A percentile compares a stretch with the other conserved stretches of the same genome.
Conservation (phyloP, 2,113 vertebrate genomes). For the Dipodomys ordii region DNA sequence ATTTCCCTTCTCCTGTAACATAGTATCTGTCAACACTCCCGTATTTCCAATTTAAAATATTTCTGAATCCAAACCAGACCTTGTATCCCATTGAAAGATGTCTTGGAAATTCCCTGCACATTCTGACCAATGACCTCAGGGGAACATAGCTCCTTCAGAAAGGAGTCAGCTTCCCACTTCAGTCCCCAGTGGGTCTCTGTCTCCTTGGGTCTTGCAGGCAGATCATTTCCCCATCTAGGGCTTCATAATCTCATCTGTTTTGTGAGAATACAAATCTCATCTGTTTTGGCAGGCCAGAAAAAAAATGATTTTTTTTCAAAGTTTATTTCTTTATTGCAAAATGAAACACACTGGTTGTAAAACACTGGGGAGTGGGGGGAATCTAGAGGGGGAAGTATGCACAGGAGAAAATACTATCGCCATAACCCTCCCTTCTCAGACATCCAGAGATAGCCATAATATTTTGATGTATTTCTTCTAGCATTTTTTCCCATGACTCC, state of each 20-base stretch:
- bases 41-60: neutral
- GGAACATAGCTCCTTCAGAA: neutral
- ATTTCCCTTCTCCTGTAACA: neutral
- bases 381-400: conserved; percentile 14
- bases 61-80: neutral
- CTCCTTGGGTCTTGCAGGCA: neutral
- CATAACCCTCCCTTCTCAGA: conserved; percentile 58
- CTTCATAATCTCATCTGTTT: conserved; percentile 2
- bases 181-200: neutral
- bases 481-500: conserved; percentile 66
- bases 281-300: neutral
- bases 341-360: conserved; percentile 64
- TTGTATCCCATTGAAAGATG: accelerated
- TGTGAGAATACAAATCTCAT: neutral
- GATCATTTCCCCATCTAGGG: neutral
- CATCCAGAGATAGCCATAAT: conserved; percentile 68
- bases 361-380: conserved; percentile 58
- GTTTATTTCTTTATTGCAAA: conserved; percentile 64
- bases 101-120: neutral
- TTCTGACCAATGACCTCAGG: neutral
- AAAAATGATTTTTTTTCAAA: neutral
- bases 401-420: conserved; percentile 61
- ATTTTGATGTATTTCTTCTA: conserved; percentile 75
- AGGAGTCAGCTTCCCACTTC: neutral
- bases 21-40: no score